Evolutionary conservation across 2,113 vertebrate species (phyloP).

Genomic region (Garra rufa): DNA sequence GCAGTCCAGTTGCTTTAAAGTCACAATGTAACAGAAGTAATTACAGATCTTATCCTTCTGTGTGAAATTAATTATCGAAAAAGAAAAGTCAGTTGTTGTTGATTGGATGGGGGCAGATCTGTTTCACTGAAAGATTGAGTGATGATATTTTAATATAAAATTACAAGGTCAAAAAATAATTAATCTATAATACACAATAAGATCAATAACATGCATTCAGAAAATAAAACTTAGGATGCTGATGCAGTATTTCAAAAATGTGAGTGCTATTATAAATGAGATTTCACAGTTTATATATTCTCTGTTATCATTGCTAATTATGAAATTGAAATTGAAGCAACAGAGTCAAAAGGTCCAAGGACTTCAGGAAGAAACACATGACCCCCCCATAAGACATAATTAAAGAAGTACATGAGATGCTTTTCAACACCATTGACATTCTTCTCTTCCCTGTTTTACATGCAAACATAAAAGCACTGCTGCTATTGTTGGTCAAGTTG

Average conservation of each 20-base stretch:
- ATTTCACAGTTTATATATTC: not conserved
- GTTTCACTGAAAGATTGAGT: not conserved
- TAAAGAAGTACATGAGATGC: not conserved
- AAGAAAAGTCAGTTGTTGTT: not conserved
- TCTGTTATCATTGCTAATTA: not conserved
- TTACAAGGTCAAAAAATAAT: not conserved
- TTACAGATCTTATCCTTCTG: not conserved
- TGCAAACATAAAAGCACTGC: not conserved
- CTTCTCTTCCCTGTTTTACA: not conserved
- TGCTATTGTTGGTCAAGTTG: slow-evolving; percentile 13
- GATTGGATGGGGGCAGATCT: not conserved
- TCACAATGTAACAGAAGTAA: not conserved
- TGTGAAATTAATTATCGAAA: not conserved
- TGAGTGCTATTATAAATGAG: not conserved
- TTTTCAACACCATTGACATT: not conserved
- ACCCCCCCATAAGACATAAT: not conserved
- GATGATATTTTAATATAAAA: not conserved
- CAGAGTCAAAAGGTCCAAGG: not conserved
- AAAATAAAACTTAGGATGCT: not conserved
- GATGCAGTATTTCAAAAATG: too few relatives aligned
- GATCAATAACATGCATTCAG: not conserved
- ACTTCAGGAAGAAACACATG: not conserved
- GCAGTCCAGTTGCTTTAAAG: slow-evolving; percentile 1
- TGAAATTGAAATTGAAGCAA: not conserved
- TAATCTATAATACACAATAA: too few relatives aligned